Evolutionary conservation across 2,888 invertebrate genomes (phyloP).

Genomic region (Heteropelma amictum): DNA sequence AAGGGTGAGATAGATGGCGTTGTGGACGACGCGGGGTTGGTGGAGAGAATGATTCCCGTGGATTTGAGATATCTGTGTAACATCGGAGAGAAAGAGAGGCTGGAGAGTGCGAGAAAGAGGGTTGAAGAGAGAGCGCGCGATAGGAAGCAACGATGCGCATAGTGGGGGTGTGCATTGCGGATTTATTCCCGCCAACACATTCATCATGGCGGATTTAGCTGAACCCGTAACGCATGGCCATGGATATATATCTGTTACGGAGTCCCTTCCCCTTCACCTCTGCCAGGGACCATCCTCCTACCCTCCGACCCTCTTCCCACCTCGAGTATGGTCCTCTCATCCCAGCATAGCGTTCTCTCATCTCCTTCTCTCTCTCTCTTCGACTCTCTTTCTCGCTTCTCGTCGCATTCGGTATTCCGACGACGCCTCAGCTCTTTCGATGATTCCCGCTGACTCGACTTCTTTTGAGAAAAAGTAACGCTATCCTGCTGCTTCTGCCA

Average conservation of each 20-base stretch:
- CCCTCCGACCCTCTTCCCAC: conserved; percentile 53
- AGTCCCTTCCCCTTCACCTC: conserved; percentile 61
- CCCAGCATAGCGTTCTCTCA: conserved; percentile 37
- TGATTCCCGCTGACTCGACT: conserved; percentile 66
- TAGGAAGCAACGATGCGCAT: conserved; percentile 53
- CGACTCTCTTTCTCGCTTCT: conserved; percentile 57
- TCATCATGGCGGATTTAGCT: conserved; percentile 79
- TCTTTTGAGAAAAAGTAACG: conserved; percentile 46
- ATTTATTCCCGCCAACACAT: conserved; percentile 78
- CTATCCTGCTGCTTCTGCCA: conserved; percentile 2
- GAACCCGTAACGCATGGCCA: conserved; percentile 78
- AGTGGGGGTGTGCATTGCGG: conserved; percentile 77
- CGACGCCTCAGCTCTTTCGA: conserved; percentile 70
- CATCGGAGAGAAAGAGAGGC: conserved; percentile 56
- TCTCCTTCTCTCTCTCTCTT: conserved; percentile 45
- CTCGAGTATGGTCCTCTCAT: conserved; percentile 50
- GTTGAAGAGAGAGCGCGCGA: conserved; percentile 63
- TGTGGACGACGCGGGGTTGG: conserved; percentile 54
- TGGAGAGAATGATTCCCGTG: conserved; percentile 48
- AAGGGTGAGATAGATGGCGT: conserved; percentile 56
- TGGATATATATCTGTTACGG: conserved; percentile 77
- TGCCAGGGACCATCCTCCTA: conserved; percentile 50
- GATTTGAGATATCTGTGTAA: conserved; percentile 21
- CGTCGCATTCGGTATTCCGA: conserved; percentile 60
- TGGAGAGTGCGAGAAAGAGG: conserved; percentile 56